phyloP scores from a whole-genome alignment of 2,113 vertebrate species.

The Perca fluviatilis region DNA sequence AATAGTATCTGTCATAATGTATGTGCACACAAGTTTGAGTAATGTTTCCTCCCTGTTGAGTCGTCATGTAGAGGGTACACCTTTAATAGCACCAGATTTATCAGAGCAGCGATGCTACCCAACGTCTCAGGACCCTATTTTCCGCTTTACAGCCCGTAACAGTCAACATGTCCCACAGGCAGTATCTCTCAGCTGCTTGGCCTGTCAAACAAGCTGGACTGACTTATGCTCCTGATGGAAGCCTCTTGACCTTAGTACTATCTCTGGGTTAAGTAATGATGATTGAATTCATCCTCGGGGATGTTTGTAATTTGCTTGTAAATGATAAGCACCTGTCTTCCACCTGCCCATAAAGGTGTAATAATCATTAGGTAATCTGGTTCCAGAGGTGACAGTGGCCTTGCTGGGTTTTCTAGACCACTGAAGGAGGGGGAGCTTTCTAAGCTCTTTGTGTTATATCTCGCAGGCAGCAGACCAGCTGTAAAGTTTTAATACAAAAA shows the following conservation, averaged over 20 bases:
- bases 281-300: slow-evolving; percentile 37
- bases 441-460: slow-evolving; percentile 9
- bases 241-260: not conserved
- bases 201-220: slow-evolving; percentile 18
- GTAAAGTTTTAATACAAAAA: not conserved
- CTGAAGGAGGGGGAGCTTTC: not conserved
- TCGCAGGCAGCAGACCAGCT: not conserved
- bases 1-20: not conserved
- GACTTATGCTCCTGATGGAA: slow-evolving; percentile 8
- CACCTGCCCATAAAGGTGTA: slow-evolving; percentile 39
- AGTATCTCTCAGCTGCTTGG: slow-evolving; percentile 23
- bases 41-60: not conserved
- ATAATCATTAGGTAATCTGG: slow-evolving; percentile 53
- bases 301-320: slow-evolving; percentile 56
- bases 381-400: slow-evolving; percentile 43
- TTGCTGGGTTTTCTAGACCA: slow-evolving; percentile 26
- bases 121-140: slow-evolving; percentile 25
- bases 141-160: slow-evolving; percentile 26
- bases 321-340: slow-evolving; percentile 63
- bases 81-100: slow-evolving; percentile 34
- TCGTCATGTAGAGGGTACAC: not conserved
- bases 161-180: slow-evolving; percentile 19
- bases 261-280: slow-evolving; percentile 40
- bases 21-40: slow-evolving; percentile 1
- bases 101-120: slow-evolving; percentile 19